phyloP scores from a whole-genome alignment of 2,888 invertebrate genomes.

The Epistrophe eligans region DNA sequence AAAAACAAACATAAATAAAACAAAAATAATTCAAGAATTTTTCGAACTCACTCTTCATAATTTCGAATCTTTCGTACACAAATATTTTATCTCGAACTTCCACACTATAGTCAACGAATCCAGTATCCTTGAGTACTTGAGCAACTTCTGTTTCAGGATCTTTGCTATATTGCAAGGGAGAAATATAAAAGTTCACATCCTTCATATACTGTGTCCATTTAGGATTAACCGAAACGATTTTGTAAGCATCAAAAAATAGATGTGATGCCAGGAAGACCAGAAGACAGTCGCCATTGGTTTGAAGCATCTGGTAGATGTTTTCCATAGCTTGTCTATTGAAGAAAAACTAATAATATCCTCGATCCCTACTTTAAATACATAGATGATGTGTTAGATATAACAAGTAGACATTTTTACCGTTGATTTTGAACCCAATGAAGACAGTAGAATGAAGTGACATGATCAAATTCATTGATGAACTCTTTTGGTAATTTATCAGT shows the following conservation, averaged over 20 bases:
- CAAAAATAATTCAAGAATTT: not conserved
- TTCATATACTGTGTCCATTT: slow-evolving; percentile 88
- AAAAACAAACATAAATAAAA: not conserved
- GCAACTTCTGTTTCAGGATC: slow-evolving; percentile 86
- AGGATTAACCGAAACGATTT: slow-evolving; percentile 85
- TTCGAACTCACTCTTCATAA: slow-evolving; percentile 85
- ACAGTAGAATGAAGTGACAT: slow-evolving; percentile 91
- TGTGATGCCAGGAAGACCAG: slow-evolving; percentile 88
- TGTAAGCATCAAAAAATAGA: slow-evolving; percentile 89
- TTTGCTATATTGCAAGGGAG: slow-evolving; percentile 86
- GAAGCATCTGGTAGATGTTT: slow-evolving; percentile 88
- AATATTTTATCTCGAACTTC: slow-evolving; percentile 86
- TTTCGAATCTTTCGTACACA: slow-evolving; percentile 85
- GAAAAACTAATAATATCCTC: not conserved
- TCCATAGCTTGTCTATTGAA: slow-evolving; percentile 86
- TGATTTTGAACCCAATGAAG: slow-evolving; percentile 92
- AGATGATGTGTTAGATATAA: not conserved
- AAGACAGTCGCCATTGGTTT: slow-evolving; percentile 88
- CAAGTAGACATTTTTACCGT: slow-evolving; percentile 84
- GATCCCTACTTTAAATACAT: not conserved
- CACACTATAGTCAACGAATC: slow-evolving; percentile 87
- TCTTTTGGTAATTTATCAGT: slow-evolving; percentile 84
- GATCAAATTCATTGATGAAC: slow-evolving; percentile 86
- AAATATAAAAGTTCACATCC: slow-evolving; percentile 88
- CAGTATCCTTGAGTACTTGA: slow-evolving; percentile 85